Percentiles rank a stretch among this genome's conserved stretches.
These are phyloP conservation scores for Clepsis dumicolana DNA, from an alignment of 2,888 invertebrate genomes.

Conservation along the genomic window DNA sequence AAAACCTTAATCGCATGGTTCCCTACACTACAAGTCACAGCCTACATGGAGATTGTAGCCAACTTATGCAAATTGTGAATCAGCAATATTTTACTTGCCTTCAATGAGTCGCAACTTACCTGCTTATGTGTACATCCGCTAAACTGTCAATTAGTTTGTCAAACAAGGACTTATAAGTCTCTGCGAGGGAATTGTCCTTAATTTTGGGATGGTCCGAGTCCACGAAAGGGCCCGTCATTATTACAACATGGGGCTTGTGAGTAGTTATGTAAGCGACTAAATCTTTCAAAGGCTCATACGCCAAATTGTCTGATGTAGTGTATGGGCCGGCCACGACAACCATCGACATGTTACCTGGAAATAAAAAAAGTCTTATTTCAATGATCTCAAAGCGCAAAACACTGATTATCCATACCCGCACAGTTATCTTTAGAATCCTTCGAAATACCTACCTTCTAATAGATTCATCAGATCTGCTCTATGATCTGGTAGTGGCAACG, in stretches of 20 bases:
- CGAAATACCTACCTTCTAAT: conserved; percentile 61
- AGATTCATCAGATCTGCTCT: conserved; percentile 68
- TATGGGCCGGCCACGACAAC: conserved; percentile 94
- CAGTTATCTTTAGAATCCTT: background rate
- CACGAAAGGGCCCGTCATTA: conserved; percentile 95
- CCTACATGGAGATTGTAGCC: background rate
- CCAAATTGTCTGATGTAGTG: conserved; percentile 91
- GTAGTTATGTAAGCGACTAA: conserved; percentile 89
- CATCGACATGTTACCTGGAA: conserved; percentile 87
- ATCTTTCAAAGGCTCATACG: conserved; percentile 93
- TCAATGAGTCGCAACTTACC: conserved; percentile 72
- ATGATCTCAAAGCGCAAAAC: background rate
- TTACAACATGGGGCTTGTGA: conserved; percentile 91
- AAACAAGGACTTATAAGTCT: conserved; percentile 91
- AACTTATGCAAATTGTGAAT: conserved; percentile 13
- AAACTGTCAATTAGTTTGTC: conserved; percentile 89
- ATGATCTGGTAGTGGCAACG: conserved; percentile 61
- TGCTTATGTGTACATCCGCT: conserved; percentile 83
- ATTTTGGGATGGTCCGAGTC: conserved; percentile 89
- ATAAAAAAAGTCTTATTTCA: conserved; percentile 9
- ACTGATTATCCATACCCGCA: background rate
- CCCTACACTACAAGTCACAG: background rate
- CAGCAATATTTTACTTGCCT: background rate
- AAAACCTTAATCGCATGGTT: background rate
- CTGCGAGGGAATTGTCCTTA: conserved; percentile 87